Base-by-base conservation (phyloP, 2,797 vertebrate species). In the Karalla daura region DNA sequence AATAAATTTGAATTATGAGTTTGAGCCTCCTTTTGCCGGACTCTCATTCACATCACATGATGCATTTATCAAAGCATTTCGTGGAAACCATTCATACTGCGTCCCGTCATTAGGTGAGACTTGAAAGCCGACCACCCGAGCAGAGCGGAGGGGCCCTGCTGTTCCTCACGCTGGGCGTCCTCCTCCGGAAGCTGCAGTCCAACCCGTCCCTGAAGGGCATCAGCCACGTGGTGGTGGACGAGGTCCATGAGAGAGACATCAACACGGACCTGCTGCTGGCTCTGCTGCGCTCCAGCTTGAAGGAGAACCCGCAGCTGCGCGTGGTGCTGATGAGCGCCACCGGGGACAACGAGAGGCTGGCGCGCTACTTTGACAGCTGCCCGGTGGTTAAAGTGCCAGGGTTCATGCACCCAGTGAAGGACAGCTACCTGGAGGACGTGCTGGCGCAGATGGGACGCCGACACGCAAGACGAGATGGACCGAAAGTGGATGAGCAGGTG, bases 181-280 rank as follows among this genome's bases (percentile, higher is more conserved):
- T 99, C 52, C 88, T 99, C 67, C 91, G 90, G 63, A 99, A 99
- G 89, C 92, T 99, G 66, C 96, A 96, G 91, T 92, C 95, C 0
- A 99, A 99, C 83, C 94, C 96, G 2, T 78, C 81, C 32, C 92
- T 99, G 73, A 91, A 86, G 82, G 98, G 98, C 0, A 91, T 99
- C 80, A 98, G 96, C 87, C 98, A 99, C 0, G 95, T 99, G 11
- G 87, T 99, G 1, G 96, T 99, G 55, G 98, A 99, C 0, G 98
- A 99, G 90, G 98, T 99, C 35, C 98, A 99, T 0, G 98, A 99
- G 89, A 88, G 98, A 3, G 97, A 99, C 1, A 92, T 99, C 41
- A 97, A 98, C 94, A 99, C 97, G 0, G 98, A 99, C 91, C 94
- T 99, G 88, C 94, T 99, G 78, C 93, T 99, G 64, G 97, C 96